These are phyloP conservation scores for Scartelaos histophorus DNA, from an alignment of 2,113 vertebrate genomes.

Conservation along the genomic window DNA sequence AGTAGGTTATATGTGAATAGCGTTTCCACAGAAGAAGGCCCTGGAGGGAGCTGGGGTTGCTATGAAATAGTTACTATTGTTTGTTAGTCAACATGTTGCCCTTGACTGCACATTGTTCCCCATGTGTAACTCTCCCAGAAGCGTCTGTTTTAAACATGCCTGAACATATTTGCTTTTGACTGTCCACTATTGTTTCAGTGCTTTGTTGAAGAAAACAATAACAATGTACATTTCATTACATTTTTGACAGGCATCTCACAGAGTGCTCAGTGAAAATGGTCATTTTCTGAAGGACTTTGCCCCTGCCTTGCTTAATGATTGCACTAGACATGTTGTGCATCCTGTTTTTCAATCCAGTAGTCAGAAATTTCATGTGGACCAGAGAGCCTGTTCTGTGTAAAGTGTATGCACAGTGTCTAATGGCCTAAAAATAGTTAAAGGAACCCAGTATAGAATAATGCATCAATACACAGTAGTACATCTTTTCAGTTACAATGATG, in stretches of 20 bases:
- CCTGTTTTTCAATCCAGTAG: not conserved
- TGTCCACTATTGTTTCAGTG: constrained; percentile 12
- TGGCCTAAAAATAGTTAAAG: too few relatives aligned
- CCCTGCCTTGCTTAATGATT: constrained; percentile 60
- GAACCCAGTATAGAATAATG: too few relatives aligned
- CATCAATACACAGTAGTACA: too few relatives aligned
- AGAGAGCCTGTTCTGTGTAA: too few relatives aligned
- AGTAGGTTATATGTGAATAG: not conserved
- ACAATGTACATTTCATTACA: not conserved
- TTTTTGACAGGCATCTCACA: not conserved
- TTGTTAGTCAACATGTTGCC: constrained; percentile 26
- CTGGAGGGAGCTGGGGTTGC: not conserved
- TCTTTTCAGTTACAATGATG: too few relatives aligned
- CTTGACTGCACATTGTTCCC: constrained; percentile 26
- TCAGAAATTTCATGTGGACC: not conserved
- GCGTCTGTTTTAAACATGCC: constrained; percentile 34
- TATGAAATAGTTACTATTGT: constrained; percentile 25
- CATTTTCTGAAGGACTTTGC: constrained; percentile 38
- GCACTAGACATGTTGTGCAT: constrained; percentile 16
- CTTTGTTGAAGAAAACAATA: constrained; percentile 2
- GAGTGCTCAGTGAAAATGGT: not conserved
- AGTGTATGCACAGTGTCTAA: too few relatives aligned
- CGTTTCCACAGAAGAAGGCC: not conserved
- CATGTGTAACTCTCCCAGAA: constrained; percentile 39
- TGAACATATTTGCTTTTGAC: constrained; percentile 24